These are phyloP conservation scores for Sinopyrophorus schimmeli DNA, from an alignment of 2,888 invertebrate genomes.

Conservation along the genomic window DNA sequence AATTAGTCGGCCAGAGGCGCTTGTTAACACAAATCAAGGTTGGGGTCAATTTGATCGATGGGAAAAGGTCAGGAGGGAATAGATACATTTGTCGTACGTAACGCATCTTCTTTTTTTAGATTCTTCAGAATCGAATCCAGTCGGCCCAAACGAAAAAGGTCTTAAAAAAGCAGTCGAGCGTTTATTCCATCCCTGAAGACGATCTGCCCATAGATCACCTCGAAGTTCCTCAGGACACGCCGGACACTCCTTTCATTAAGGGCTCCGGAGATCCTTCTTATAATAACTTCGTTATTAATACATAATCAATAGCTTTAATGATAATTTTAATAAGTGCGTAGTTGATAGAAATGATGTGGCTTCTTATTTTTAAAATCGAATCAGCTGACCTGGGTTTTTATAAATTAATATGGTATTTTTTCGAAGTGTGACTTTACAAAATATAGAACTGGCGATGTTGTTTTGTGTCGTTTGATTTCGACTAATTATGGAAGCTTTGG, in stretches of 20 bases:
- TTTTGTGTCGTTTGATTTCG: too few relatives aligned
- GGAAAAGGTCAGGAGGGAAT: too few relatives aligned
- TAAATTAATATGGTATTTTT: too few relatives aligned
- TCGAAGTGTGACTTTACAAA: too few relatives aligned
- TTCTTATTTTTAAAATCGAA: too few relatives aligned
- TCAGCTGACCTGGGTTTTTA: too few relatives aligned
- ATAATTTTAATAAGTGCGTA: slow-evolving; percentile 3
- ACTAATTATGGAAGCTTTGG: too few relatives aligned
- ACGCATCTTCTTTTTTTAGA: slow-evolving; percentile 36
- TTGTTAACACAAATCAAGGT: slow-evolving; percentile 12
- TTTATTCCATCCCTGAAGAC: slow-evolving; percentile 35
- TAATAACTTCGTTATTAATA: slow-evolving; percentile 7
- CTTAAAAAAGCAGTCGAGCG: slow-evolving; percentile 42
- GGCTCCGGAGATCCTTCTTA: slow-evolving; percentile 8
- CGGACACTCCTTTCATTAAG: slow-evolving; percentile 21
- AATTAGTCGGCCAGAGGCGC: slow-evolving; percentile 2
- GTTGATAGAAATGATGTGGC: too few relatives aligned
- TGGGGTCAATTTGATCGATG: slow-evolving; percentile 1
- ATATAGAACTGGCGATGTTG: too few relatives aligned
- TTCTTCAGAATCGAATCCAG: slow-evolving; percentile 48
- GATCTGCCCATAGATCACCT: slow-evolving; percentile 39
- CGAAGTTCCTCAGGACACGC: slow-evolving; percentile 40
- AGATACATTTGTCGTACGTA: not conserved
- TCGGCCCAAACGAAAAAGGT: slow-evolving; percentile 42
- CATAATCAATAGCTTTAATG: slow-evolving; percentile 5